Evolutionary conservation across 1,140 invertebrate species (phyloP).

Genomic region (Pachyrhynchus sulphureomaculatus): DNA sequence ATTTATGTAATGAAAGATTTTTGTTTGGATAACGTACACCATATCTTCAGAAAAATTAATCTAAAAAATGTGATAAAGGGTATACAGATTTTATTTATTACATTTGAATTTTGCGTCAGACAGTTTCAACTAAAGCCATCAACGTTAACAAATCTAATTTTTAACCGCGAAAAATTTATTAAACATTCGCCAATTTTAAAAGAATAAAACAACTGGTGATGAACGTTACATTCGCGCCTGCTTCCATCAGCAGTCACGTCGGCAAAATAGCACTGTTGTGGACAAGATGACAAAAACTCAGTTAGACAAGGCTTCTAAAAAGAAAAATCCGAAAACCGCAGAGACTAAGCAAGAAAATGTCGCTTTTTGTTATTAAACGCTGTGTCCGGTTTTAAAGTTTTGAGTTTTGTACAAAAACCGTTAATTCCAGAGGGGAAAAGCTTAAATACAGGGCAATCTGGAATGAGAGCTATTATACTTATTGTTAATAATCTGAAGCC

Average conservation of each 20-base stretch:
- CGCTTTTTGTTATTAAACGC: constrained; percentile 25
- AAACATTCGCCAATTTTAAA: constrained; percentile 14
- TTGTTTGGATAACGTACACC: no score
- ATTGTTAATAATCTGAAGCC: no score
- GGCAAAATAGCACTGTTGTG: constrained; percentile 14
- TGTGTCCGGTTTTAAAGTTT: constrained; percentile 17
- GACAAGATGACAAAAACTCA: constrained; percentile 21
- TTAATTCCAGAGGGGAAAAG: constrained; percentile 15
- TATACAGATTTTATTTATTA: no score
- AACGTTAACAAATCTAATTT: background rate
- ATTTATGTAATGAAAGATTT: no score
- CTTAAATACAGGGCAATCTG: background rate
- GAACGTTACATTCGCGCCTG: constrained; percentile 13
- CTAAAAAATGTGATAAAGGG: no score
- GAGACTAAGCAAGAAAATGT: constrained; percentile 15
- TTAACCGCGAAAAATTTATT: background rate
- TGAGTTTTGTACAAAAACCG: constrained; percentile 18
- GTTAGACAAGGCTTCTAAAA: constrained; percentile 5
- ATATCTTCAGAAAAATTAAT: no score
- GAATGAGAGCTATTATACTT: background rate
- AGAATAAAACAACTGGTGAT: constrained; percentile 18
- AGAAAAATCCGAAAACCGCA: constrained; percentile 18
- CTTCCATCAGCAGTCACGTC: constrained; percentile 13
- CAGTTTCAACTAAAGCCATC: no score
- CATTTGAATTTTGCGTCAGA: no score